Percentiles rank a stretch among this genome's conserved stretches.
Conservation (phyloP, 2,888 invertebrate genomes). For the Meghimatium bilineatum region DNA sequence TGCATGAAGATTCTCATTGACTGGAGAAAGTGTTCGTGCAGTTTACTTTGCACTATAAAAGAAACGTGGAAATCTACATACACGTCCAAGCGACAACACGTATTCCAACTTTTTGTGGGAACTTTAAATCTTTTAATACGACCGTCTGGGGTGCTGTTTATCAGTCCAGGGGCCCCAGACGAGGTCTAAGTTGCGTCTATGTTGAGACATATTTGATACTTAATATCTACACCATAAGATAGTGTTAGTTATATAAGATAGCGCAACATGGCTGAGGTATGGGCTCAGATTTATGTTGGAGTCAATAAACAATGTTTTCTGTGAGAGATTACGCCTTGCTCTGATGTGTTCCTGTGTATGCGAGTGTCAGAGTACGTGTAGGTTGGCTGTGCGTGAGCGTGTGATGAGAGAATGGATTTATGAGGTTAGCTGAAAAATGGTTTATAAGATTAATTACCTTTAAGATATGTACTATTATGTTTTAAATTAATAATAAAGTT, state of each 20-base stretch:
- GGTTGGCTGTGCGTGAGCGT: not conserved
- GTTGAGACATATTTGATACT: not conserved
- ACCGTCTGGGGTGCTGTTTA: not conserved
- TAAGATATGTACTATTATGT: too few relatives aligned
- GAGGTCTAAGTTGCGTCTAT: not conserved
- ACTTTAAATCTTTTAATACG: not conserved
- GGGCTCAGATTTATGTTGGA: not conserved
- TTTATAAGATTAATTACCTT: too few relatives aligned
- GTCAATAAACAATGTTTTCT: conserved; percentile 3
- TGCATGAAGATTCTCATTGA: too few relatives aligned
- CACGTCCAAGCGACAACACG: not conserved
- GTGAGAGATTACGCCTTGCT: not conserved
- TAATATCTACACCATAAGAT: not conserved
- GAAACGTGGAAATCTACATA: not conserved
- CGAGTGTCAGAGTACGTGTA: not conserved
- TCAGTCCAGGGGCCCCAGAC: not conserved
- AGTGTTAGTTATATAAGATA: not conserved
- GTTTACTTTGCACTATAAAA: too few relatives aligned
- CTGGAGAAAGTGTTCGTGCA: too few relatives aligned
- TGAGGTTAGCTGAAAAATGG: too few relatives aligned
- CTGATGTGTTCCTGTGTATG: not conserved
- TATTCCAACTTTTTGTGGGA: not conserved
- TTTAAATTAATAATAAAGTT: too few relatives aligned
- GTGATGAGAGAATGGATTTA: not conserved
- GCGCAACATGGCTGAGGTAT: not conserved